Conservation (phyloP, 1,140 invertebrate species). For the Drosophila punjabiensis region DNA sequence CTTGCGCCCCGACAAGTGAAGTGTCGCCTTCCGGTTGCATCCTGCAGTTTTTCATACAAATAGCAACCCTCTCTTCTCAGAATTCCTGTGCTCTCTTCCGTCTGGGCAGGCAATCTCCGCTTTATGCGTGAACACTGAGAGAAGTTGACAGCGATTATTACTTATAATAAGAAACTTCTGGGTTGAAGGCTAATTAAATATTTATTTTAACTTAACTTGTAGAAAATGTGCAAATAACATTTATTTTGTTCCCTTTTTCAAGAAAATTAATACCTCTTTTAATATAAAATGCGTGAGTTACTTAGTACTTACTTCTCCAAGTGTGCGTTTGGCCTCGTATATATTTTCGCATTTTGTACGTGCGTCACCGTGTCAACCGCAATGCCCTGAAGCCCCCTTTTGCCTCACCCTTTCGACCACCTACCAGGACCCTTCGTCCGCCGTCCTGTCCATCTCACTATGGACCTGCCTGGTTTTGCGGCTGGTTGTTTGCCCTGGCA, state of each 20-base stretch:
- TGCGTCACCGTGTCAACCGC: conserved; percentile 79
- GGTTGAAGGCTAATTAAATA: background rate
- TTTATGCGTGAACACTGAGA: conserved; percentile 17
- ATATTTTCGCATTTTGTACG: conserved; percentile 79
- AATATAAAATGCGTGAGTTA: background rate
- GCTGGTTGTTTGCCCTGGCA: conserved; percentile 63
- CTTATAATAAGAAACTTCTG: background rate
- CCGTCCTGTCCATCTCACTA: conserved; percentile 10
- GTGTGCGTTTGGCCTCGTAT: conserved; percentile 52
- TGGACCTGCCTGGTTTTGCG: conserved; percentile 47
- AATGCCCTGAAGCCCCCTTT: conserved; percentile 28
- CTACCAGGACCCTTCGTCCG: background rate
- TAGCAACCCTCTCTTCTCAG: conserved; percentile 22
- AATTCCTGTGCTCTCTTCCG: background rate
- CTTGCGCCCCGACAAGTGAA: conserved; percentile 37
- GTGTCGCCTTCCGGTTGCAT: conserved; percentile 67
- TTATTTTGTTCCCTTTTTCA: background rate
- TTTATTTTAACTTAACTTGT: background rate
- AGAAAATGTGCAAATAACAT: background rate
- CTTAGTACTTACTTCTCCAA: background rate
- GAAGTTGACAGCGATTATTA: background rate
- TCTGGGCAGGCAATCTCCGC: conserved; percentile 27
- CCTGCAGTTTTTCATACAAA: conserved; percentile 60
- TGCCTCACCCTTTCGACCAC: conserved; percentile 3
- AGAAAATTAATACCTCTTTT: background rate